Conservation (phyloP, 2,888 invertebrate species). For the Drosophila eohydei region DNA sequence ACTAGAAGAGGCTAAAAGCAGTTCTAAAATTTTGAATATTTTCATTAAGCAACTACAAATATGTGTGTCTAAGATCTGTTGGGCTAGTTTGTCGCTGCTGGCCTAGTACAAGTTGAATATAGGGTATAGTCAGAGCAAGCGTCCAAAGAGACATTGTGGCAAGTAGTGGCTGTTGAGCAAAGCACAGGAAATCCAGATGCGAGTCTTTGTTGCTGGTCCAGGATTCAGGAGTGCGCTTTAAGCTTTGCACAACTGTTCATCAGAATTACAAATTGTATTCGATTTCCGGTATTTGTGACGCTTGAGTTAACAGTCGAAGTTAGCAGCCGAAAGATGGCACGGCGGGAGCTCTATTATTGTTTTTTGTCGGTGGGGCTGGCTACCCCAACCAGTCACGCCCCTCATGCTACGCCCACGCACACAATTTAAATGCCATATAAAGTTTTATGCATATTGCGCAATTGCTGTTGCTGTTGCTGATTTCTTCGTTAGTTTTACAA, state of each 20-base stretch:
- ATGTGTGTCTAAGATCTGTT: neutral
- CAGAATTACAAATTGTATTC: conserved; percentile 83
- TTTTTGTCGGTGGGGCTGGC: neutral
- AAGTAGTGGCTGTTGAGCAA: conserved; percentile 24
- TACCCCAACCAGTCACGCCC: conserved; percentile 37
- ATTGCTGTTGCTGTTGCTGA: conserved; percentile 56
- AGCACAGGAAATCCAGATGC: conserved; percentile 46
- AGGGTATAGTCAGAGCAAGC: conserved; percentile 17
- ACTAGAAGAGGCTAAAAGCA: too few species aligned
- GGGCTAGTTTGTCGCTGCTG: neutral
- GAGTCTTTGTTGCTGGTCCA: conserved; percentile 21
- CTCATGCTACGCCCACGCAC: conserved; percentile 14
- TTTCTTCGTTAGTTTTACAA: conserved; percentile 48
- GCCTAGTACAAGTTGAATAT: neutral
- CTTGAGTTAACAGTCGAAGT: conserved; percentile 81
- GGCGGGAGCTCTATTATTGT: neutral
- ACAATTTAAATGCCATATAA: conserved; percentile 77
- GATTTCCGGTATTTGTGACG: conserved; percentile 83
- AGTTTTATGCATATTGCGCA: conserved; percentile 75
- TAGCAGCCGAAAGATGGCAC: conserved; percentile 54
- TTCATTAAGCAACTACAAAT: too few species aligned
- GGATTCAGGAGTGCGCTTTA: conserved; percentile 51
- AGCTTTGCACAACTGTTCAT: conserved; percentile 78
- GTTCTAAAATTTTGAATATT: too few species aligned
- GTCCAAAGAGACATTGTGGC: conserved; percentile 36